Base-by-base conservation (phyloP, 2,888 invertebrate genomes). In the Platypus cylindrus region DNA sequence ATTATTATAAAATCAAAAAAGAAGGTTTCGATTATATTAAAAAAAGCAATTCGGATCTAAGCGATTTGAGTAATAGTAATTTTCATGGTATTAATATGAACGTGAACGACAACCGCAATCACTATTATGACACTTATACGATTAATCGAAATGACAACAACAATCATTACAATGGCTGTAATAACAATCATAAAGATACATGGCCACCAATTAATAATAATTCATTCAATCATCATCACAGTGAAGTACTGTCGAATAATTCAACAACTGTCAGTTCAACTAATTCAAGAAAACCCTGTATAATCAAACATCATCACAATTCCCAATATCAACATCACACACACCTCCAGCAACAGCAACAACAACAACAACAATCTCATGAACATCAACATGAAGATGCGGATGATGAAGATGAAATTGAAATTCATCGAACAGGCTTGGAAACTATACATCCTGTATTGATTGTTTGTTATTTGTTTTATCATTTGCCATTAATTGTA, bases 401-500 rank as follows among this genome's bases (percentile, higher is more conserved):
- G 11, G 42, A 43, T 14, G 35, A 45, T 11, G 47, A 47, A 16
- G 44, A 46, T 23, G 47, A 53, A 38, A 49, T 57, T 5, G 52
- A 51, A 24, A 54, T 55, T 20, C 58, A 56, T 40, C 62, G 64
- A 42, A 59, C 57, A 11, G 62, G 62, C 26, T 50, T 54, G 59
- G 66, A 52, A 57, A 69, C 54, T 45, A 63, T 58, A 48, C 64
- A 44, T 63, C 71, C 45, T 49, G 65, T 72, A 28, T 54, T 71
- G 38, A 63, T 67, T 37, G 66, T 72, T 14, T 71, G 70, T 50
- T 71, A 71, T 52, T 50, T 67, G 33, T 64, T 71, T 50, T 68
- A 73, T 50, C 72, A 73, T 50, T 51, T 73, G 27, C 74, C 74
- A 2, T 56, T 71, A 11, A 56, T 74, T 61, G 74, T 74, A 55